Conservation (phyloP, 2,888 invertebrate genomes). For the Tipula unca region DNA sequence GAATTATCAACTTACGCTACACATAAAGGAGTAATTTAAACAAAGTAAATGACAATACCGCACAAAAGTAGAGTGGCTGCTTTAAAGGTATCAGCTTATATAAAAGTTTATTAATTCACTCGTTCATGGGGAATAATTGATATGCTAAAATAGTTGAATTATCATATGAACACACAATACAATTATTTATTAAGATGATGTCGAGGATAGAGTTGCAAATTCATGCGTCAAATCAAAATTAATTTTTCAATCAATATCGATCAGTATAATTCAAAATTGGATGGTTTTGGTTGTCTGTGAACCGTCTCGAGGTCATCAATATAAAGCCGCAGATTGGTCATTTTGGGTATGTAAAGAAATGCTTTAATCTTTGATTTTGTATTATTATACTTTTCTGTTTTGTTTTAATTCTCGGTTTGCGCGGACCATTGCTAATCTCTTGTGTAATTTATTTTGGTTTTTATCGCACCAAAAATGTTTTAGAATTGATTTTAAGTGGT, state of each 20-base stretch:
- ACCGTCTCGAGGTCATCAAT: not conserved
- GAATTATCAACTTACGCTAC: not conserved
- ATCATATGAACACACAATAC: not conserved
- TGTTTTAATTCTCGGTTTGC: not conserved
- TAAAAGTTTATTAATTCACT: not conserved
- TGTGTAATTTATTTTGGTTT: not conserved
- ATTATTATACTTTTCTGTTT: not conserved
- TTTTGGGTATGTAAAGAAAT: not conserved
- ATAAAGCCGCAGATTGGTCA: not conserved
- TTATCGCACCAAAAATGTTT: not conserved
- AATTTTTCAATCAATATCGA: not conserved
- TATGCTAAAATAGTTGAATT: not conserved
- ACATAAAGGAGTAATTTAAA: not conserved
- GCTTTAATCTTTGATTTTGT: not conserved
- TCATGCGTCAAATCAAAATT: not conserved
- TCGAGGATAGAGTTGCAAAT: not conserved
- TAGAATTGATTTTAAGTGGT: not conserved
- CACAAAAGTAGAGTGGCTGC: not conserved
- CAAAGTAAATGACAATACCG: not conserved
- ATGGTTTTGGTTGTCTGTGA: not conserved
- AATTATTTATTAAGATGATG: too few species aligned
- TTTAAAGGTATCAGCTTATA: not conserved
- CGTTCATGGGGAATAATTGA: not conserved
- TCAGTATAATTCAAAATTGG: not conserved
- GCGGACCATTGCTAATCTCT: not conserved